These are phyloP conservation scores for Ginglymostoma cirratum DNA, from an alignment of 2,113 vertebrate species.

Conservation along the genomic window DNA sequence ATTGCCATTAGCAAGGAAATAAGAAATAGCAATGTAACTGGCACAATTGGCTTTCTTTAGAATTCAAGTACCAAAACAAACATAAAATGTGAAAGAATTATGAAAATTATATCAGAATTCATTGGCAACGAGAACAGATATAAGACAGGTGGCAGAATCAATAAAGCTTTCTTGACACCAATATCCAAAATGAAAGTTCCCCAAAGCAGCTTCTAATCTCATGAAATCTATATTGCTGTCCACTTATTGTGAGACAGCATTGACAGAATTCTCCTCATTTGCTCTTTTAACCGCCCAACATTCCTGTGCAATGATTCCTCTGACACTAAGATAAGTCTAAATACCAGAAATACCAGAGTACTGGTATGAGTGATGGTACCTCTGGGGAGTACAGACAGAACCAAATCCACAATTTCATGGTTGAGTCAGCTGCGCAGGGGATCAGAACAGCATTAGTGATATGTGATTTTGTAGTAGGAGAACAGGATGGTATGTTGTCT, in stretches of 20 bases:
- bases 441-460: no score
- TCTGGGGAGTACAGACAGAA: no score
- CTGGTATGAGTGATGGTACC: no score
- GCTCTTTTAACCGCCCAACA: conserved; percentile 48
- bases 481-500: no score
- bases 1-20: not conserved
- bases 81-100: not conserved
- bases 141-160: not conserved
- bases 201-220: not conserved
- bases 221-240: not conserved
- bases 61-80: not conserved
- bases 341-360: conserved; percentile 47
- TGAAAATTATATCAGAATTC: not conserved
- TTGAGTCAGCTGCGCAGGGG: no score
- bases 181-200: not conserved
- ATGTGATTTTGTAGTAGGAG: no score
- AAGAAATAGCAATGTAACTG: not conserved
- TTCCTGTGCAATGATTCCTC: conserved; percentile 54
- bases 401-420: no score
- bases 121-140: not conserved
- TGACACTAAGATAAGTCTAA: conserved; percentile 67
- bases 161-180: not conserved
- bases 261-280: conserved; percentile 60
- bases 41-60: not conserved
- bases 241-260: conserved; percentile 43